Evolutionary conservation across 2,797 vertebrate species (phyloP).

Genomic region (Gobionotothen gibberifrons): DNA sequence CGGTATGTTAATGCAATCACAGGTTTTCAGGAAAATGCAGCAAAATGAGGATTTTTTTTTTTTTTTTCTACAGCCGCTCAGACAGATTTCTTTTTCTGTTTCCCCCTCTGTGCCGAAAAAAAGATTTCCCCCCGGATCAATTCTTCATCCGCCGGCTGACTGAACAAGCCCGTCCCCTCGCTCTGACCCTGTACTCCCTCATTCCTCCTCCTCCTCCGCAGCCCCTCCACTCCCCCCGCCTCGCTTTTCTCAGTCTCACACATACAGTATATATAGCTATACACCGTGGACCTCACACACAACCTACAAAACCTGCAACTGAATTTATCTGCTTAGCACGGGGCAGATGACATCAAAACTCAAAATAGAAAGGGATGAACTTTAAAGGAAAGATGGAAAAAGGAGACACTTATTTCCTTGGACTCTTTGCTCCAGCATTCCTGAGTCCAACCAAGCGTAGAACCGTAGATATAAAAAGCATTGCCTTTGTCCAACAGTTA

Average conservation of each 20-base stretch:
- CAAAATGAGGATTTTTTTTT: constrained; percentile 14
- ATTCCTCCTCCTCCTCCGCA: constrained; percentile 78
- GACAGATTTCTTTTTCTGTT: constrained; percentile 52
- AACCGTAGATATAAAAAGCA: constrained; percentile 42
- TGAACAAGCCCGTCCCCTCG: constrained; percentile 75
- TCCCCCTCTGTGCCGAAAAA: constrained; percentile 41
- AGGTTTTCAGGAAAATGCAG: constrained; percentile 59
- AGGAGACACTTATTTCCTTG: constrained; percentile 45
- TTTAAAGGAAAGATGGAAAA: constrained; percentile 15
- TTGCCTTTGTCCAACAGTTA: constrained; percentile 46
- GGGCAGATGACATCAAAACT: constrained; percentile 51
- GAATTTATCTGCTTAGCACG: constrained; percentile 49
- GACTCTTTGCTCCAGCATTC: constrained; percentile 62
- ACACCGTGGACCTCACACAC: constrained; percentile 69
- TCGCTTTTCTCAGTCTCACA: constrained; percentile 39
- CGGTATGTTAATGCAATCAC: constrained; percentile 73
- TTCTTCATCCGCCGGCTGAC: constrained; percentile 71
- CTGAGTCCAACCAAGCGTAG: constrained; percentile 50
- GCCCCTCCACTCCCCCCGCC: constrained; percentile 60
- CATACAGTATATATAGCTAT: constrained; percentile 11
- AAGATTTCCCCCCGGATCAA: constrained; percentile 69
- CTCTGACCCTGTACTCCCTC: constrained; percentile 78
- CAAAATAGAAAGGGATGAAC: constrained; percentile 42
- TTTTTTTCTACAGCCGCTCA: constrained; percentile 23
- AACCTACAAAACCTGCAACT: constrained; percentile 71